Evolutionary conservation across 2,888 invertebrate species (phyloP), one percentile per base, ranked within the genome.

Genomic region (Lamellibrachia columna): DNA sequence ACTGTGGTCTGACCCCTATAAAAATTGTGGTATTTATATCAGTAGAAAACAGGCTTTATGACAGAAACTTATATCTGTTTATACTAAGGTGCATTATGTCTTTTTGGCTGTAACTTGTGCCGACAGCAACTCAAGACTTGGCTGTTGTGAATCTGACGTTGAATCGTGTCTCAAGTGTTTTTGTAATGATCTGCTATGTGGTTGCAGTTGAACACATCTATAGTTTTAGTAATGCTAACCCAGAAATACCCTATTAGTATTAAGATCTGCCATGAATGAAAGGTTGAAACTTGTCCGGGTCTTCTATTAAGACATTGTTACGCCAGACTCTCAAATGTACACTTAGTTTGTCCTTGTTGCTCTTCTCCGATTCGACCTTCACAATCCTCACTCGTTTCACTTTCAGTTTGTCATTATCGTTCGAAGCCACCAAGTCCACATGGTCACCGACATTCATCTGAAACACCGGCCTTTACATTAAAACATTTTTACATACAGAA

Each of bases 361-460:
- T 91, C 55, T 91, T 91, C n/a, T 91, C n/a, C 6, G 53, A 53
- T 9, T 91, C 91, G 28, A 91, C 28, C 55, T 53, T 91, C 28
- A 91, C 91, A 58, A 91, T 28, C 53, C 91, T 40, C 53, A 91
- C 91, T 91, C 91, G 53, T 53, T 91, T 91, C 91, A 91, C 91
- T 91, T 91, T 91, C 91, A 91, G 53, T 15, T 91, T 91, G 6
- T 53, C 53, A 8, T 91, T 53, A 15, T 91, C 91, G 22, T 6
- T 22, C n/a, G 75, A 75, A 75, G 75, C 75, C 2, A 75, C 75
- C 75, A 75, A 75, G 75, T 75, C 75, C 22, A 75, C 75, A n/a
- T 75, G 22, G n/a, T 75, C 75, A n/a, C 75, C 75, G 2, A 75
- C 75, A 75, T 75, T 22, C 75, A 75, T 75, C 75, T 75, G 75